Percentiles rank a stretch among this genome's conserved stretches.
These are phyloP conservation scores for Lucilia sericata DNA, from an alignment of 1,140 invertebrate genomes.

Conservation along the genomic window DNA sequence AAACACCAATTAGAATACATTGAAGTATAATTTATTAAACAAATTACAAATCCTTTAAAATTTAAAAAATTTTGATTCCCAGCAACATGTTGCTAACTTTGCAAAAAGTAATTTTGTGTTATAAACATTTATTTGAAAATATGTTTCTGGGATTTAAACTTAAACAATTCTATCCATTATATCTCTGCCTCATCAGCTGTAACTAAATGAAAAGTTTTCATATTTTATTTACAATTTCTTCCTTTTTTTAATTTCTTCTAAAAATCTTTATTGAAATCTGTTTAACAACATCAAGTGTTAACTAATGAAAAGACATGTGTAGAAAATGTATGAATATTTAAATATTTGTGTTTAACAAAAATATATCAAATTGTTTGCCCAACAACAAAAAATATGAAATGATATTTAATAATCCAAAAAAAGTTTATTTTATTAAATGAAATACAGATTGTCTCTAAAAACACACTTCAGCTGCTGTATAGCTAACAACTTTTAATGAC, in stretches of 20 bases:
- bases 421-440: constrained; percentile 12
- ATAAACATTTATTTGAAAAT: no score
- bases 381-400: not conserved
- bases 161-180: no score
- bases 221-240: no score
- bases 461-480: not conserved
- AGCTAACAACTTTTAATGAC: not conserved
- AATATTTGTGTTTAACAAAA: not conserved
- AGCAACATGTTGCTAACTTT: no score
- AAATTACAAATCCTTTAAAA: no score
- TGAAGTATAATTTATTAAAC: no score
- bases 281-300: not conserved
- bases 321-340: not conserved
- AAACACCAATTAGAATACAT: no score
- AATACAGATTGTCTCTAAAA: not conserved
- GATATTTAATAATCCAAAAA: not conserved
- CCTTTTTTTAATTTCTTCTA: not conserved
- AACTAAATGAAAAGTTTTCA: no score
- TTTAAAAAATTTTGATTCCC: no score
- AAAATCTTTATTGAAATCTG: not conserved
- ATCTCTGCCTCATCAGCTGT: no score
- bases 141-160: no score
- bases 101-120: no score
- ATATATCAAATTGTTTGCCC: not conserved
- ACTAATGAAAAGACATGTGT: not conserved